Evolutionary conservation across 2,888 invertebrate genomes (phyloP).

Genomic region (Chrysopilus asiliformis): DNA sequence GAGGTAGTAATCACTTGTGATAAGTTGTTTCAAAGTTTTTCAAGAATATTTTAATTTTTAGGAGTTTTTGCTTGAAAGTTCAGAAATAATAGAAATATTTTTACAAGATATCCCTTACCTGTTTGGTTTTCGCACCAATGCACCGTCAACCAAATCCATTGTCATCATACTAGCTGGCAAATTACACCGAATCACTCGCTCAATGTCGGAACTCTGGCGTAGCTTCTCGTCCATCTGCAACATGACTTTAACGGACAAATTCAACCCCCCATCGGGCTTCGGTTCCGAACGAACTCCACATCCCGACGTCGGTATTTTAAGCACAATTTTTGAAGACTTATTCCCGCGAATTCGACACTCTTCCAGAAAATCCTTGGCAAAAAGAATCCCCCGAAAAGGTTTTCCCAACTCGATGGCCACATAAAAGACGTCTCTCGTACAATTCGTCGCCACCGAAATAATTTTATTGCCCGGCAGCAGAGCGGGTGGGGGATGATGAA

Average conservation of each 20-base stretch:
- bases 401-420: conserved; percentile 45
- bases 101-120: too few relatives aligned
- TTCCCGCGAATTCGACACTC: conserved; percentile 53
- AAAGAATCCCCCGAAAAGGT: conserved; percentile 54
- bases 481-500: conserved; percentile 9
- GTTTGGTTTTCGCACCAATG: conserved; percentile 3
- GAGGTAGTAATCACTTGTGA: too few relatives aligned
- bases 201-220: conserved; percentile 59
- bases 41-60: too few relatives aligned
- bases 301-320: conserved; percentile 35
- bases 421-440: conserved; percentile 48
- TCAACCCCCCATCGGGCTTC: conserved; percentile 40
- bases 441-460: conserved; percentile 44
- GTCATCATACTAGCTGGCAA: conserved; percentile 29
- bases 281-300: conserved; percentile 53
- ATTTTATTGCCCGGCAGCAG: conserved; percentile 39
- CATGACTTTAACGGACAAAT: conserved; percentile 52
- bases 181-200: conserved; percentile 46
- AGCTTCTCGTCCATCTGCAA: conserved; percentile 63
- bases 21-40: too few relatives aligned
- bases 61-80: too few relatives aligned
- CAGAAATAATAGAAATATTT: too few relatives aligned
- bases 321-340: conserved; percentile 21
- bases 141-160: conserved; percentile 18
- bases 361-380: conserved; percentile 61